Evolutionary conservation across 2,888 invertebrate species (phyloP).

Genomic region (Aphodius sticticus): DNA sequence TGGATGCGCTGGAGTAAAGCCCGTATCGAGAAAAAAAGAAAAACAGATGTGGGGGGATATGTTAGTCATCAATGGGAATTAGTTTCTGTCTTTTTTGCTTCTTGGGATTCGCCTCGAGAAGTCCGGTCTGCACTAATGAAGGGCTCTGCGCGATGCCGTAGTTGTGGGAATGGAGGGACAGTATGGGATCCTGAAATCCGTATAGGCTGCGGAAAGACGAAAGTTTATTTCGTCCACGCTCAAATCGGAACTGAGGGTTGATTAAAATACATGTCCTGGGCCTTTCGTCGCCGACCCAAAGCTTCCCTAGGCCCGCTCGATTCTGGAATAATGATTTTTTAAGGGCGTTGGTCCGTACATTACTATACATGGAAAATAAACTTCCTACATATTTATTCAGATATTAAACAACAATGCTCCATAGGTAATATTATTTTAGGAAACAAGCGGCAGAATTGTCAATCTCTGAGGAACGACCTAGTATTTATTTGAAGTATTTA

Average conservation of each 20-base stretch:
- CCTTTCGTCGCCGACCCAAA: background rate
- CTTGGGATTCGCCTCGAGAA: background rate
- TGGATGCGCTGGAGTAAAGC: background rate
- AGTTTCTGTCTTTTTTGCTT: background rate
- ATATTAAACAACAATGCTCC: too few relatives aligned
- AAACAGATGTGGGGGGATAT: background rate
- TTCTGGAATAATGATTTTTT: background rate
- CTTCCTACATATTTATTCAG: too few relatives aligned
- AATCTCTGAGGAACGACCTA: too few relatives aligned
- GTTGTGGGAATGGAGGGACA: background rate
- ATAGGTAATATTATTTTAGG: too few relatives aligned
- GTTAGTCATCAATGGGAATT: conserved; percentile 4
- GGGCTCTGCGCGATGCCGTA: background rate
- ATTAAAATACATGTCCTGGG: background rate
- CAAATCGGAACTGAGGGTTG: background rate
- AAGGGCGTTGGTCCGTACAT: too few relatives aligned
- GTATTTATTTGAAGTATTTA: too few relatives aligned
- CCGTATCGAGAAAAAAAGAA: background rate
- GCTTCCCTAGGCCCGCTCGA: background rate
- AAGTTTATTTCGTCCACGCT: background rate
- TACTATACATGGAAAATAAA: too few relatives aligned
- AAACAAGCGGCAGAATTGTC: too few relatives aligned
- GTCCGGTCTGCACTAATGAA: background rate
- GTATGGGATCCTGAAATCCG: background rate
- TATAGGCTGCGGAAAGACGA: background rate